Evolutionary conservation across 2,888 invertebrate species (phyloP).

Genomic region (Andrena praecox): DNA sequence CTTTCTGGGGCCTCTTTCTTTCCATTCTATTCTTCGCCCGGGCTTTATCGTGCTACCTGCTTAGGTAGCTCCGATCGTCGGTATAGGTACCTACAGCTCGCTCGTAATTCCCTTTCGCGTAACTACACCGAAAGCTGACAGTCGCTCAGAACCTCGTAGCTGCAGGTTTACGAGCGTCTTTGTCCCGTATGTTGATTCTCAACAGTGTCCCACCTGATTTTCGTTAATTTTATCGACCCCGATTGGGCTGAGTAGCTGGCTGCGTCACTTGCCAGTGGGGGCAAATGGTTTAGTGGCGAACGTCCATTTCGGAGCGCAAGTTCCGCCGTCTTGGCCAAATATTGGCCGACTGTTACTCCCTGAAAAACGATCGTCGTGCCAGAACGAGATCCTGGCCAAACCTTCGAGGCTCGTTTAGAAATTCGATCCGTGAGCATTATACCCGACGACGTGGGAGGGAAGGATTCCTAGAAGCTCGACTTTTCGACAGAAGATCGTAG

Average conservation of each 20-base stretch:
- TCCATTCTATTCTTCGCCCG: background rate
- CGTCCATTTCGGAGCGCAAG: background rate
- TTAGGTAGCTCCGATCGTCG: background rate
- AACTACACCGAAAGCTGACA: too few relatives aligned
- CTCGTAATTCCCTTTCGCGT: too few relatives aligned
- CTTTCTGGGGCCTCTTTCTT: conserved; percentile 3
- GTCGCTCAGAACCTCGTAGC: too few relatives aligned
- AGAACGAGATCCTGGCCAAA: conserved; percentile 16
- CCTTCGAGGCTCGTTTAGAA: conserved; percentile 62
- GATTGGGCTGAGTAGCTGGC: conserved; percentile 12
- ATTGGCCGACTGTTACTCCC: conserved; percentile 25
- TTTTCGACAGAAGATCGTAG: conserved; percentile 7
- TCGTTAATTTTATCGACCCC: conserved; percentile 18
- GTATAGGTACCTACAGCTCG: too few relatives aligned
- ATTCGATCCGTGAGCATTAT: conserved; percentile 71
- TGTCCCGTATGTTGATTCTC: too few relatives aligned
- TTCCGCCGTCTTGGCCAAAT: conserved; percentile 18
- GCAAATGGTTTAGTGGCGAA: conserved; percentile 26
- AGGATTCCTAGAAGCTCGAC: conserved; percentile 63
- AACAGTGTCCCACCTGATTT: too few relatives aligned
- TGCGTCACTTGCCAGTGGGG: conserved; percentile 3
- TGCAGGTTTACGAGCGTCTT: too few relatives aligned
- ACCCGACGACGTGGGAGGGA: conserved; percentile 37
- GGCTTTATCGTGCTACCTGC: conserved; percentile 20
- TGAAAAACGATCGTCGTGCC: conserved; percentile 29